Evolutionary conservation across 2,888 invertebrate species (phyloP), one percentile per base, ranked within the genome.

Genomic region (Tipula vernalis): DNA sequence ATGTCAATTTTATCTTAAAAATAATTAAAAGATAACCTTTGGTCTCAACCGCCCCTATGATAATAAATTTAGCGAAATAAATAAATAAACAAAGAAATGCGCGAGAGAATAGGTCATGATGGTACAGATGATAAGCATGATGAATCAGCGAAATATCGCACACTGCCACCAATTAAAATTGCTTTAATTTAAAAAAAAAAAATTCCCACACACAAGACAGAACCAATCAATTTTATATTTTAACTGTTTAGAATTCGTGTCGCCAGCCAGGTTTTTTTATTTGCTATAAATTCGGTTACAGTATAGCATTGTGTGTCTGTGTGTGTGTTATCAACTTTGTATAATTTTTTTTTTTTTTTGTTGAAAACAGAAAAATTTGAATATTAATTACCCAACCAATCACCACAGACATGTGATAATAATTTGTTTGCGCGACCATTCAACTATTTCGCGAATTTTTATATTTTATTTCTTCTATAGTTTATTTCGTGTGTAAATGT

Each of bases 381-480:
- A 71, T 71, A 71, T 71, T 71, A 71, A 71, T 71, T 71, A 71
- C 71, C 71, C 71, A 71, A 18, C 71, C 71, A 71, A 71, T 71
- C 71, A 71, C 71, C 71, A 71, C 71, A 71, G 28, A 71, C 71
- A 71, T 71, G 71, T 71, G 71, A 71, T 71, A 71, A 71, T 28
- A 71, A 71, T 71, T 71, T 71, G 71, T 71, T 71, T 71, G 71
- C 71, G 71, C 71, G 71, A 71, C 71, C 71, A 71, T 71, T 71
- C 71, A 71, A 71, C 71, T 71, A 71, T 71, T 71, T 71, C 28
- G 71, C 71, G 71, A 71, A 28, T 71, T 71, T 18, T 71, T 71
- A 71, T 1, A 28, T 71, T 28, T 71, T 28, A 28, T 2, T 71
- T 71, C 51, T 51, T 71, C 18, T 57, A 57, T 71, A 51, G 3